A percentile compares a stretch with the other conserved stretches of the same genome.
phyloP scores from a whole-genome alignment of 1,140 invertebrate genomes.

The Bombus affinis region DNA sequence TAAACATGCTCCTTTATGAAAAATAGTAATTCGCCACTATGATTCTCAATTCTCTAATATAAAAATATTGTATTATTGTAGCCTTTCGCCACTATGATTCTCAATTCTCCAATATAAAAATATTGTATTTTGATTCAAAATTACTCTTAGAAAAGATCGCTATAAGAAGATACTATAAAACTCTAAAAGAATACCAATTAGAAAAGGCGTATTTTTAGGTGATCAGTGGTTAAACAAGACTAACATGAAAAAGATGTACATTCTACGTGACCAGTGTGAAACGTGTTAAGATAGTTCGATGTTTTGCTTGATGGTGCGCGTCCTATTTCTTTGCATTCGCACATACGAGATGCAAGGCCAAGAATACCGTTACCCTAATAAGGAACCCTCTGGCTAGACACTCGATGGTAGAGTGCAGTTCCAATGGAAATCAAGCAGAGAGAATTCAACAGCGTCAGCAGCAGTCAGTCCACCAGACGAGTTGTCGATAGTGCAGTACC shows the following conservation, averaged over 20 bases:
- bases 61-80: not conserved
- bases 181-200: not conserved
- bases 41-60: too few relatives aligned
- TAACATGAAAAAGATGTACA: not conserved
- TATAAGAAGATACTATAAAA: not conserved
- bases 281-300: not conserved
- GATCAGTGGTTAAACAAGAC: not conserved
- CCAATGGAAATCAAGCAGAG: conserved; percentile 72
- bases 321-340: not conserved
- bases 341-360: not conserved
- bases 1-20: too few relatives aligned
- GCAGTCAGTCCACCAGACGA: conserved; percentile 83
- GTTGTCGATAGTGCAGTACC: conserved; percentile 79
- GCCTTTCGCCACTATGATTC: too few relatives aligned
- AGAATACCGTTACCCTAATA: conserved; percentile 1
- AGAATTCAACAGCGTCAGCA: conserved; percentile 79
- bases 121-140: not conserved
- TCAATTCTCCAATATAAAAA: too few relatives aligned
- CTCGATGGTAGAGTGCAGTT: conserved; percentile 50
- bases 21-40: too few relatives aligned
- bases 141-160: too few relatives aligned
- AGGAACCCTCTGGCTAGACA: conserved; percentile 40
- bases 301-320: conserved; percentile 16
- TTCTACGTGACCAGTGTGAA: not conserved
- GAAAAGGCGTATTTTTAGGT: not conserved